Evolutionary conservation across 1,140 invertebrate genomes (phyloP).

Genomic region (Platyura marginata): DNA sequence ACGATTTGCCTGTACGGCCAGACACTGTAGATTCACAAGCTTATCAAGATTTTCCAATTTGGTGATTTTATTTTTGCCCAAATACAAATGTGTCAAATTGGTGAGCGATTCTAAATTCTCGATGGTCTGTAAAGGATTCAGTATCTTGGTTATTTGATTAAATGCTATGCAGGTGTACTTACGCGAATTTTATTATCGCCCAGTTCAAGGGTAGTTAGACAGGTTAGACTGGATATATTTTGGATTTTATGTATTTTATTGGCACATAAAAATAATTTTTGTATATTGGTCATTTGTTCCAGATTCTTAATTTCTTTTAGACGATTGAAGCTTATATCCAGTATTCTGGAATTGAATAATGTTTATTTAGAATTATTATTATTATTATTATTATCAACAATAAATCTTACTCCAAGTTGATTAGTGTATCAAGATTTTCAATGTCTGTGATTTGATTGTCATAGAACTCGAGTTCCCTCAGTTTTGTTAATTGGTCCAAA

Average conservation of each 20-base stretch:
- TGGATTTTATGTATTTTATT: slow-evolving; percentile 88
- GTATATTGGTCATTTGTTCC: slow-evolving; percentile 56
- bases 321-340: slow-evolving; percentile 97
- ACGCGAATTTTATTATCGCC: slow-evolving; percentile 89
- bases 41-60: slow-evolving; percentile 72
- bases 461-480: slow-evolving; percentile 83
- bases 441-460: slow-evolving; percentile 90
- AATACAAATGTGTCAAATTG: slow-evolving; percentile 57
- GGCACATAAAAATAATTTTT: slow-evolving; percentile 79
- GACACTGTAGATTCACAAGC: slow-evolving; percentile 55
- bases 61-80: slow-evolving; percentile 94
- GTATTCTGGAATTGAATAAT: slow-evolving; percentile 37
- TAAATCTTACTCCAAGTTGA: slow-evolving; percentile 72
- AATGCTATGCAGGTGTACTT: slow-evolving; percentile 13
- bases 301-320: slow-evolving; percentile 79
- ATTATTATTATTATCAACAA: background rate
- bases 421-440: slow-evolving; percentile 69
- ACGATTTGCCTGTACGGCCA: slow-evolving; percentile 86
- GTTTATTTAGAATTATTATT: background rate
- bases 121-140: slow-evolving; percentile 40
- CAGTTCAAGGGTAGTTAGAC: slow-evolving; percentile 75
- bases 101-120: slow-evolving; percentile 62
- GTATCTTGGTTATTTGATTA: background rate
- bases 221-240: slow-evolving; percentile 65
- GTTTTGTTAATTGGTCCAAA: slow-evolving; percentile 45